Conservation (phyloP, 1,140 invertebrate genomes). For the Thalassaphorura encarpata region DNA sequence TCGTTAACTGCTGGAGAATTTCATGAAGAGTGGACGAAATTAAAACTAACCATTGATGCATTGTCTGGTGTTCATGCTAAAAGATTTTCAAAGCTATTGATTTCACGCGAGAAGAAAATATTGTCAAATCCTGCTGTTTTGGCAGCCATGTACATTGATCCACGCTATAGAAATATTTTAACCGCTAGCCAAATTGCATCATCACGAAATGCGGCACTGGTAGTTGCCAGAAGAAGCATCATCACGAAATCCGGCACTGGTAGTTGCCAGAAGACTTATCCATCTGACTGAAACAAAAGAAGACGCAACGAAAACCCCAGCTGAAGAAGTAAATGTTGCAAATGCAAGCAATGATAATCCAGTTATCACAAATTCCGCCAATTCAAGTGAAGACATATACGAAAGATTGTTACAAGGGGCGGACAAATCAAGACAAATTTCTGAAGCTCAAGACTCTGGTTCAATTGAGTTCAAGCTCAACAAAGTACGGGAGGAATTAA, state of each 20-base stretch:
- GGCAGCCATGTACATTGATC: neutral
- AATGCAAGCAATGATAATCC: too few relatives aligned
- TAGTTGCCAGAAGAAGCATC: neutral
- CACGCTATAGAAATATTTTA: neutral
- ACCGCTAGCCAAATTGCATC: neutral
- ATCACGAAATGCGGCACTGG: neutral
- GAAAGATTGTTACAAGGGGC: neutral
- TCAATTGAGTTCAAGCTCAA: neutral
- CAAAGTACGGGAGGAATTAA: neutral
- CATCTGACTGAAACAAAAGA: too few relatives aligned
- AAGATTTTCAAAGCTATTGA: neutral
- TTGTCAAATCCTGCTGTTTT: neutral
- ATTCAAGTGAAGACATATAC: neutral
- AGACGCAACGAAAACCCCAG: too few relatives aligned
- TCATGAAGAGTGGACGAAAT: conserved; percentile 4
- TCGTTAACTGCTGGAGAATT: neutral
- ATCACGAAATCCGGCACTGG: neutral
- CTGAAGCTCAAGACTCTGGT: neutral
- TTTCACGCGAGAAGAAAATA: neutral
- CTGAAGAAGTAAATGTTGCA: too few relatives aligned
- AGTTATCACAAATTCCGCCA: neutral
- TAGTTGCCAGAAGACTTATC: too few relatives aligned
- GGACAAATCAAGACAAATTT: neutral
- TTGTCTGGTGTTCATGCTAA: neutral
- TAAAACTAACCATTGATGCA: neutral